Evolutionary conservation across 53 echinoderm and acorn worm species (phyloP), one percentile per base, ranked within the genome.

Genomic region (Astropecten irregularis): DNA sequence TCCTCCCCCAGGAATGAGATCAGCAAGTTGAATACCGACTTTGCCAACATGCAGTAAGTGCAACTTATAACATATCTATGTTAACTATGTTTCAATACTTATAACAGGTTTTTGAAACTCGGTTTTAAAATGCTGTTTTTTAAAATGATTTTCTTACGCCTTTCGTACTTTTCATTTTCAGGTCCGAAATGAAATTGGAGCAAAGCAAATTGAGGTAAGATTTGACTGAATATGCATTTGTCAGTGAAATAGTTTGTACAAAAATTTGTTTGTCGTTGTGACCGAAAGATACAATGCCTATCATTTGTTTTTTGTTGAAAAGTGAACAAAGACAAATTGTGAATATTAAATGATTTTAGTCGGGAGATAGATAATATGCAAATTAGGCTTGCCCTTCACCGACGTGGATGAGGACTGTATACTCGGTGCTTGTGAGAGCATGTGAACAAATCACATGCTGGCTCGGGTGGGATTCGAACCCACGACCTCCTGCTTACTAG

Each of bases 201-300:
- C 77, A 70, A 21, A 89, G 84, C 61, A 95, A 87, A 53, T 53
- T 95, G 28, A 95, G 61, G 95, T 95, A 86, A 83, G 89, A 60
- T 0, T 40, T 1, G 42, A 8, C n/a, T n/a, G n/a, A n/a, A 20
- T 36, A 39, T 2, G 0, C 50, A 13, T 60, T 13, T 55, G 64
- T 26, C 7, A 14, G 1, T 23, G 40, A 1, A 16, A n/a, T 67
- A 5, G 76, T 40, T 21, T 55, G 18, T 25, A 34, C 20, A 20
- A n/a, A 20, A 25, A 53, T 20, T n/a, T n/a, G n/a, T n/a, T n/a
- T n/a, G n/a, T n/a, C n/a, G n/a, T n/a, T n/a, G n/a, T n/a, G n/a
- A n/a, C n/a, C n/a, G n/a, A n/a, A n/a, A n/a, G n/a, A n/a, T n/a
- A n/a, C n/a, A n/a, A n/a, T n/a, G n/a, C n/a, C n/a, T n/a, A n/a